Base-by-base conservation (phyloP, 2,113 vertebrate genomes). In the Takifugu flavidus region DNA sequence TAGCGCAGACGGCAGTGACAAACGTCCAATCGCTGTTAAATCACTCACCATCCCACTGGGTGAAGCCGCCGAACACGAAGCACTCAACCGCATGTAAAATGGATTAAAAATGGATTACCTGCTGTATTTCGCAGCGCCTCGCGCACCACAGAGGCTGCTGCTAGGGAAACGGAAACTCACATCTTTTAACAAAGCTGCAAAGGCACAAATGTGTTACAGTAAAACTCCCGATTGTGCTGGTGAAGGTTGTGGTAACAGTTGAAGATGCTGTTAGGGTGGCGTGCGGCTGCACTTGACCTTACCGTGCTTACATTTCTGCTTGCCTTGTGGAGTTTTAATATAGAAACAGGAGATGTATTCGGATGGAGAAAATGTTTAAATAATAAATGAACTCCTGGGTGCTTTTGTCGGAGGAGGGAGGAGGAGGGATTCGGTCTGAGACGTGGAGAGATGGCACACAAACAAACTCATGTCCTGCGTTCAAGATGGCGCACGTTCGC, bases 381-480 rank as follows among this genome's bases (percentile, higher is more conserved):
- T 92, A 89, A 91, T 92, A 87, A 79, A 91, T 91, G 83, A 88
- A 87, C 80, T 79, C 76, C 87, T 84, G 86, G 85, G 85, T 88
- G 82, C 84, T 84, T 86, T 88, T 83, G 74, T 80, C 74, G 60
- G 70, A 14, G 45, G 13, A 13, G 7, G 79, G 70, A 79, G 13
- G 45, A 10, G 79, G 70, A 79, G 77, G 76, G 78, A 4, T 79
- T 82, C 83, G 74, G 63, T 79, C 76, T 82, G 69, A 53, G 78
- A 65, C 67, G 60, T 72, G 59, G 74, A 63, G 78, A 74, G 77
- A 77, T 74, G 79, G 76, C 61, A 52, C 56, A 59, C 62, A 62
- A 46, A 47, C 12, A n/a, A 57, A 57, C 59, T 60, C 5, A 50
- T 62, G 45, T 53, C 75, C 62, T 43, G 49, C 25, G 12, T 49